Conservation (phyloP, 2,888 invertebrate species). For the Diarsia mendica region DNA sequence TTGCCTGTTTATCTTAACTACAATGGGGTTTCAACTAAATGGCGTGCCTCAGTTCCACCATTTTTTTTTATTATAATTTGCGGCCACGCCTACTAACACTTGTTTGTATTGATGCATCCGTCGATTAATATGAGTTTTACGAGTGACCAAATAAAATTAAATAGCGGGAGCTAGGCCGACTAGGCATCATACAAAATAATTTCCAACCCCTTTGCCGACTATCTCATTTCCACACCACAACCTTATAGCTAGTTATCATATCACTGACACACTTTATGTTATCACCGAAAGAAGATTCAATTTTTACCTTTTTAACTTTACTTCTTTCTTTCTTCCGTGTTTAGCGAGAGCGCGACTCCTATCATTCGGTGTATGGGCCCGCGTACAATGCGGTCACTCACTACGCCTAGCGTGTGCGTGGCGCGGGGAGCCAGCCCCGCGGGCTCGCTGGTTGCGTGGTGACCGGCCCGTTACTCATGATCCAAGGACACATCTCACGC, state of each 20-base stretch:
- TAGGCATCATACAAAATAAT: too few species aligned
- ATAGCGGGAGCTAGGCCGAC: too few species aligned
- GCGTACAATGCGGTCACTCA: slow-evolving; percentile 92
- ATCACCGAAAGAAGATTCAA: neutral
- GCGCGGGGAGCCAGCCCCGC: slow-evolving; percentile 94
- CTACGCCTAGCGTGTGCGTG: slow-evolving; percentile 93
- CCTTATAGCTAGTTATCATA: neutral
- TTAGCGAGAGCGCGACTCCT: slow-evolving; percentile 95
- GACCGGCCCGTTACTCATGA: slow-evolving; percentile 93
- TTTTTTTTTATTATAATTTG: too few species aligned
- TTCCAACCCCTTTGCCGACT: too few species aligned
- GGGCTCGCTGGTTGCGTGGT: slow-evolving; percentile 93
- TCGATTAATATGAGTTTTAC: too few species aligned
- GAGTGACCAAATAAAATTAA: too few species aligned
- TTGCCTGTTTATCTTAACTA: too few species aligned
- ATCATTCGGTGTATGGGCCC: slow-evolving; percentile 94
- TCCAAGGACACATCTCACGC: slow-evolving; percentile 92
- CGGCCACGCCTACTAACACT: too few species aligned
- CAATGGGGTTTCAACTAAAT: too few species aligned
- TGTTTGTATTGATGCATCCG: too few species aligned
- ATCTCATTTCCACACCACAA: neutral
- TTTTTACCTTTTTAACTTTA: neutral
- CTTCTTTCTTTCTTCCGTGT: neutral
- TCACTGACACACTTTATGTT: neutral
- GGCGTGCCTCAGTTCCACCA: too few species aligned